Conservation (phyloP, 2,797 vertebrate species). For the Lophius americanus region DNA sequence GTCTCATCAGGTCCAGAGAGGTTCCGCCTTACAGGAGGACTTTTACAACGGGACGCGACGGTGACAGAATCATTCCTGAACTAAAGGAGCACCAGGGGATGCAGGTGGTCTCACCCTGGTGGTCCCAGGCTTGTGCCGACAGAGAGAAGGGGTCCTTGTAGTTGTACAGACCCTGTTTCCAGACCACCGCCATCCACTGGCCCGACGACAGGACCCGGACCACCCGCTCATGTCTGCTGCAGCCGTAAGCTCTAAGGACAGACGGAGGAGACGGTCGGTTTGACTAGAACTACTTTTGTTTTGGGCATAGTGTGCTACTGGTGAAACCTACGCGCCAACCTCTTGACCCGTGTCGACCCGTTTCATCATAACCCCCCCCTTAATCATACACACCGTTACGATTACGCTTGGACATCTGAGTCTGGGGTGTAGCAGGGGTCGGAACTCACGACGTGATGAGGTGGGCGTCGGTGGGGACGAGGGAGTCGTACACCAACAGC, state of each 20-base stretch:
- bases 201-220: conserved; percentile 89
- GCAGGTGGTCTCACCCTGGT: conserved; percentile 73
- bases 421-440: no score
- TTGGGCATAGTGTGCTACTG: no score
- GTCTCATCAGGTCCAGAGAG: neutral
- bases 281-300: no score
- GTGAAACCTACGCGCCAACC: no score
- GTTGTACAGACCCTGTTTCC: conserved; percentile 92
- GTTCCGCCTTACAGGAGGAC: no score
- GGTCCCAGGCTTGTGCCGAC: conserved; percentile 81
- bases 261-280: neutral
- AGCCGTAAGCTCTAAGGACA: conserved; percentile 87
- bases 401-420: no score
- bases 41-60: no score
- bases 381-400: no score
- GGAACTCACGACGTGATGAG: conserved; percentile 93
- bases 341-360: no score
- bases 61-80: neutral
- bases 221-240: conserved; percentile 87
- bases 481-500: conserved; percentile 87
- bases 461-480: conserved; percentile 80
- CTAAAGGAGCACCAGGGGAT: neutral
- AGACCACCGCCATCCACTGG: conserved; percentile 89
- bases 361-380: no score
- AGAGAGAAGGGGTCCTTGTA: conserved; percentile 89